Evolutionary conservation across 2,888 invertebrate genomes (phyloP).

Genomic region (Isotomurus palustris): DNA sequence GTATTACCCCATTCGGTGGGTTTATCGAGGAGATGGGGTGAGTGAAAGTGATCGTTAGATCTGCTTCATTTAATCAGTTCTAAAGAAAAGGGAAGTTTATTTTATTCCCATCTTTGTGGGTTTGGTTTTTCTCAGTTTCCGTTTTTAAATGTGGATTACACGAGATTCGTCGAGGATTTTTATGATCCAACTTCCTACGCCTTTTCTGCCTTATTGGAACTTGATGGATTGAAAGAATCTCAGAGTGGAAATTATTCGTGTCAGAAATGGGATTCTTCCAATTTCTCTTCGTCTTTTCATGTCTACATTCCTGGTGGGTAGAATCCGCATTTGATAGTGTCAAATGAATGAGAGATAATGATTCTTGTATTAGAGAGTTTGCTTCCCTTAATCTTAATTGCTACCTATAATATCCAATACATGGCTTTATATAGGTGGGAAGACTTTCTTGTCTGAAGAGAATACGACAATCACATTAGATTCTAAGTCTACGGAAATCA

Average conservation of each 20-base stretch:
- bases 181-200: slow-evolving; percentile 39
- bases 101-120: too few relatives aligned
- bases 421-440: slow-evolving; percentile 20
- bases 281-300: slow-evolving; percentile 23
- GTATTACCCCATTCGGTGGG: slow-evolving; percentile 31
- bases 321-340: too few relatives aligned
- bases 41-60: neutral
- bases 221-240: slow-evolving; percentile 33
- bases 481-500: slow-evolving; percentile 13
- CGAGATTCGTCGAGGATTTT: slow-evolving; percentile 36
- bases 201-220: slow-evolving; percentile 35
- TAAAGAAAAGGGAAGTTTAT: too few relatives aligned
- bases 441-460: slow-evolving; percentile 28
- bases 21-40: slow-evolving; percentile 2
- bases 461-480: slow-evolving; percentile 25
- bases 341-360: too few relatives aligned
- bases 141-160: slow-evolving; percentile 37
- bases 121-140: slow-evolving; percentile 29
- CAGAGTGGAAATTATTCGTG: slow-evolving; percentile 38
- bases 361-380: neutral
- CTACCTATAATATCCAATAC: neutral
- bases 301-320: slow-evolving; percentile 32
- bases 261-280: slow-evolving; percentile 33
- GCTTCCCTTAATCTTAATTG: neutral
- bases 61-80: neutral